Base-by-base conservation (phyloP, 2,888 invertebrate genomes). In the Didymodactylos carnosus region DNA sequence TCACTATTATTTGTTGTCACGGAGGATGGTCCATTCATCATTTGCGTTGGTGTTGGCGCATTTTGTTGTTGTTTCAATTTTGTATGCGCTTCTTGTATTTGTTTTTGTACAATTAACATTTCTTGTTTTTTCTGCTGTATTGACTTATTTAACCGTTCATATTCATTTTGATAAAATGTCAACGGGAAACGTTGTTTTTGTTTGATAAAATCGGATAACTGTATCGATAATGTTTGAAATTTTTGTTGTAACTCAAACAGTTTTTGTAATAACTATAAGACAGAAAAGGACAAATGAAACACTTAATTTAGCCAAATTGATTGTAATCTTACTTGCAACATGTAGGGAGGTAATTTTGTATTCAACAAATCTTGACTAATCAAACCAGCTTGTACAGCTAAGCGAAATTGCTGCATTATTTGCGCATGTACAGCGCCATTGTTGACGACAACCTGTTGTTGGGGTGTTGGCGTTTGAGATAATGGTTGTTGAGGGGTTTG, bases 301-400 rank as follows among this genome's bases (percentile, higher is more conserved):
- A 14, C 16, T 27, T 51, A 8, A 4, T 4, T 13, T 6, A 13
- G 27, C 23, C 3, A 19, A 13, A 14, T 14, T 23, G 10, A 11
- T 23, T 14, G 14, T 6, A 14, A 6, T 16, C 13, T 35, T 62
- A 62, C 62, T n/a, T 62, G 62, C 35, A 74, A 51, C 29, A 74
- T 71, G n/a, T 74, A 51, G 13, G 53, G 71, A 23, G 74, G 74
- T 35, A 74, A 35, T 39, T 71, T 74, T 23, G 46, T 74, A 46
- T 62, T 71, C 40, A 74, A 62, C 41, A 74, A 69, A 41, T 74
- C 74, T 23, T 41, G 62, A 69, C 71, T 71, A 29, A 74, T 74
- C 25, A 71, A 39, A 39, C 69, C 69, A 11, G 62, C 29, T 43
- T 71, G 71, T n/a, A 74, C 74, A 39, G 74, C 74, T 16, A 74